These are phyloP conservation scores for Melitaea cinxia DNA, from an alignment of 1,140 invertebrate species.

Conservation along the genomic window DNA sequence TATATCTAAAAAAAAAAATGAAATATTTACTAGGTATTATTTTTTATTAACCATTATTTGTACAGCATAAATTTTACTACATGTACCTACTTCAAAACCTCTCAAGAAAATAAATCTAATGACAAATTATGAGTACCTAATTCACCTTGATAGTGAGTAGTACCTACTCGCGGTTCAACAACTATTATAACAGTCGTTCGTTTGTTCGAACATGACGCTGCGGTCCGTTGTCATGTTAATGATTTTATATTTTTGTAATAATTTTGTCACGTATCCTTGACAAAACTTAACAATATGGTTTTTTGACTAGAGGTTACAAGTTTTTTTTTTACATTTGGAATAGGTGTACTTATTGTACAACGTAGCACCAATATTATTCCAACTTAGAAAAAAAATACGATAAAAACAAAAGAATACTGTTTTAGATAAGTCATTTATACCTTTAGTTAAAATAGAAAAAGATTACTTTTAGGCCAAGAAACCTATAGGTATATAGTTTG, in stretches of 20 bases:
- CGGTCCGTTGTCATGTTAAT: constrained; percentile 27
- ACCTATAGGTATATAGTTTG: too few species aligned
- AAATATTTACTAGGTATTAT: background rate
- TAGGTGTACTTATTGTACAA: too few species aligned
- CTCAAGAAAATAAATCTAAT: constrained; percentile 15
- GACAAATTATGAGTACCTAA: constrained; percentile 27
- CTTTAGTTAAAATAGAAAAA: too few species aligned
- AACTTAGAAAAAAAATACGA: too few species aligned
- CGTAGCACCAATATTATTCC: too few species aligned
- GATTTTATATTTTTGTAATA: constrained; percentile 19
- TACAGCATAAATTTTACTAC: background rate
- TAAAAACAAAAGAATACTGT: too few species aligned
- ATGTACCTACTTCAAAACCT: background rate
- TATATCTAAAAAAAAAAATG: too few species aligned
- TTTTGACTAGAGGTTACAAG: background rate
- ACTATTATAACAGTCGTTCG: constrained; percentile 19
- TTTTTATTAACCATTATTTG: too few species aligned
- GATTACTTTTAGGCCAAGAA: too few species aligned
- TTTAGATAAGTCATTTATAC: too few species aligned
- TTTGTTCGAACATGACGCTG: constrained; percentile 7
- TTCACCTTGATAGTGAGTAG: constrained; percentile 28
- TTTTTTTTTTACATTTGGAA: background rate
- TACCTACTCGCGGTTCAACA: constrained; percentile 20
- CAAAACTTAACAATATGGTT: constrained; percentile 12
- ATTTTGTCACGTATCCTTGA: constrained; percentile 25